Evolutionary conservation across 1,140 invertebrate genomes (phyloP).

Genomic region (Cylas formicarius): DNA sequence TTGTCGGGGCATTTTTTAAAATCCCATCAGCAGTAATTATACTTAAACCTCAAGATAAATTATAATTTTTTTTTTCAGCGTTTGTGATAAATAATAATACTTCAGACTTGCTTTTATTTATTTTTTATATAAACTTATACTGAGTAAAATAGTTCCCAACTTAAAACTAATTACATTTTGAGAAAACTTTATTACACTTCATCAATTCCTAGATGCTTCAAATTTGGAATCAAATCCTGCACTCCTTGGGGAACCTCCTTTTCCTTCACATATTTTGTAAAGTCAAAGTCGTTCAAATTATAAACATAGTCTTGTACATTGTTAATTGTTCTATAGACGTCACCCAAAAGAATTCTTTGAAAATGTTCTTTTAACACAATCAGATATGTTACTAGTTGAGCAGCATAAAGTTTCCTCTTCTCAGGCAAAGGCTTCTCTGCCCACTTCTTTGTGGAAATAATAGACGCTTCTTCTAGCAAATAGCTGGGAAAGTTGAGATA

Average conservation of each 20-base stretch:
- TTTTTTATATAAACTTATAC: too few species aligned
- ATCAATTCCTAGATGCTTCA: neutral
- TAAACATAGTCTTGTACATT: conserved; percentile 20
- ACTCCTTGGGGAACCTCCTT: conserved; percentile 16
- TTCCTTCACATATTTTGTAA: conserved; percentile 12
- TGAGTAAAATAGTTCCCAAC: too few species aligned
- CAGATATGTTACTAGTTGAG: conserved; percentile 21
- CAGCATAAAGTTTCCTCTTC: conserved; percentile 16
- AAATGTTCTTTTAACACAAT: conserved; percentile 20
- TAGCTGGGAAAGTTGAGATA: conserved; percentile 22
- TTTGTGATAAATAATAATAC: too few species aligned
- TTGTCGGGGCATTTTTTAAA: conserved; percentile 65
- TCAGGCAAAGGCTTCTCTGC: conserved; percentile 19
- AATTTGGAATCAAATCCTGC: conserved; percentile 16
- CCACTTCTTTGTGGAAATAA: conserved; percentile 13
- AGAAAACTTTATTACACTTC: too few species aligned
- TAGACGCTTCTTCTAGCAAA: conserved; percentile 14
- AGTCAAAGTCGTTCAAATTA: conserved; percentile 15
- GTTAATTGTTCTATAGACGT: conserved; percentile 15
- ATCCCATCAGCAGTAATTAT: conserved; percentile 36
- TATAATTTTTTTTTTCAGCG: too few species aligned
- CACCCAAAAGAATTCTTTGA: conserved; percentile 15
- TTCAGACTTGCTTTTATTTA: too few species aligned
- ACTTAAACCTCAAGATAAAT: too few species aligned
- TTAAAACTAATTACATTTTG: too few species aligned